Conservation (phyloP, 2,888 invertebrate genomes). For the Drosophila leonis region DNA sequence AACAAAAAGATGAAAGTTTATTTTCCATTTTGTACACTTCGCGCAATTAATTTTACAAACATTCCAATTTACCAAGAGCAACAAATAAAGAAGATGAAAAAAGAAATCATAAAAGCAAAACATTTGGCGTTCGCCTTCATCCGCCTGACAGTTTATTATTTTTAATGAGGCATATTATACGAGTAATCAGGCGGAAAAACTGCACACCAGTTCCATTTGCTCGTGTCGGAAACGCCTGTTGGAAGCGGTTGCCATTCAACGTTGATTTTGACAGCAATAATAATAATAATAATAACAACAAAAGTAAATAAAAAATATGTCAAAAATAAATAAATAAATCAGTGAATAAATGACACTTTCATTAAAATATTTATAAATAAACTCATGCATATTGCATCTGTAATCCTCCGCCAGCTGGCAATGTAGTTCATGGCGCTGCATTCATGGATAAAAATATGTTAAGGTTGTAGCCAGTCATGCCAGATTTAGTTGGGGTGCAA, state of each 20-base stretch:
- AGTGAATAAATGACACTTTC: constrained; percentile 61
- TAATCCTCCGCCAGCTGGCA: constrained; percentile 20
- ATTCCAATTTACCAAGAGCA: constrained; percentile 46
- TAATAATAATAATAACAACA: constrained; percentile 18
- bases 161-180: constrained; percentile 77
- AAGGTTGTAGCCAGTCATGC: constrained; percentile 24
- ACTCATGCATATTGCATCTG: constrained; percentile 28
- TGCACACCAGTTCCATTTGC: constrained; percentile 6
- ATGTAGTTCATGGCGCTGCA: constrained; percentile 38
- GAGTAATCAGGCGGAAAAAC: constrained; percentile 51
- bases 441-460: constrained; percentile 33
- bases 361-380: constrained; percentile 67
- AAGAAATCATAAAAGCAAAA: constrained; percentile 19
- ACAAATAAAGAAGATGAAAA: constrained; percentile 10
- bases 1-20: constrained; percentile 55
- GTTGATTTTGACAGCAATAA: constrained; percentile 66
- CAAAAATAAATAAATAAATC: constrained; percentile 18
- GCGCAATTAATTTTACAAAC: constrained; percentile 75
- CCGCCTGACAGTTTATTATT: constrained; percentile 77
- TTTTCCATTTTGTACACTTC: constrained; percentile 59
- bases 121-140: constrained; percentile 54
- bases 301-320: neutral
- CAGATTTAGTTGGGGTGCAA: neutral
- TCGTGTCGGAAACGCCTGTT: constrained; percentile 21
- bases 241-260: constrained; percentile 25